phyloP scores from a whole-genome alignment of 2,113 vertebrate genomes.

The Heterotis niloticus region DNA sequence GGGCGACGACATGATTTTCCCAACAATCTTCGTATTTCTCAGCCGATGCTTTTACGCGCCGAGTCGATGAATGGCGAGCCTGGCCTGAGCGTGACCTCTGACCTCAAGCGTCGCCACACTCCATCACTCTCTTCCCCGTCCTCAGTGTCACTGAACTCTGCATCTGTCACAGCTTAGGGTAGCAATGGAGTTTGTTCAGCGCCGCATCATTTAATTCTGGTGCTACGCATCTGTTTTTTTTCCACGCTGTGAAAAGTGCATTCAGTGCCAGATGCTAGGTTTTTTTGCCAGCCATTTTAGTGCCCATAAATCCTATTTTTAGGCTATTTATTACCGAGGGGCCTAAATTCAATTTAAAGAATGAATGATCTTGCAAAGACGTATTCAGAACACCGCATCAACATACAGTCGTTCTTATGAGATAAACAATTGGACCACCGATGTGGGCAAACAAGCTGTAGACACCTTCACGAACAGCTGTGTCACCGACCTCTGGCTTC shows the following conservation, averaged over 20 bases:
- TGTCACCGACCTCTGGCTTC: no score
- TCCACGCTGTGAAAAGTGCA: background rate
- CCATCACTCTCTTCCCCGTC: constrained; percentile 40
- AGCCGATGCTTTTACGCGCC: background rate
- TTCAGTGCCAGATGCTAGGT: constrained; percentile 1
- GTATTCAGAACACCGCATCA: background rate
- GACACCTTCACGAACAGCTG: no score
- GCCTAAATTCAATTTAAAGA: constrained; percentile 13
- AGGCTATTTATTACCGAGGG: constrained; percentile 1
- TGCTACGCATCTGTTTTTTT: constrained; percentile 17
- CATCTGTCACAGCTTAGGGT: constrained; percentile 43
- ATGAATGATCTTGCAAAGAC: constrained; percentile 1
- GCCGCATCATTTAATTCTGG: background rate
- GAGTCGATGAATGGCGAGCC: constrained; percentile 62
- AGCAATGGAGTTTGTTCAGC: background rate
- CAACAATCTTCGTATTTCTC: constrained; percentile 41
- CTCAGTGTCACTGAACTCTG: constrained; percentile 46
- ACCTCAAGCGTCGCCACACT: constrained; percentile 50
- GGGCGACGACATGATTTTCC: constrained; percentile 64
- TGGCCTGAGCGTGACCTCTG: constrained; percentile 55
- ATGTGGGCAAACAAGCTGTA: no score
- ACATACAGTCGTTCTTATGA: background rate
- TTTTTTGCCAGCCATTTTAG: background rate
- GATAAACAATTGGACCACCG: background rate
- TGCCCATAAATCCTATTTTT: constrained; percentile 18